Evolutionary conservation across 2,797 vertebrate species (phyloP).

Genomic region (Sternarchorhynchus goeldii): DNA sequence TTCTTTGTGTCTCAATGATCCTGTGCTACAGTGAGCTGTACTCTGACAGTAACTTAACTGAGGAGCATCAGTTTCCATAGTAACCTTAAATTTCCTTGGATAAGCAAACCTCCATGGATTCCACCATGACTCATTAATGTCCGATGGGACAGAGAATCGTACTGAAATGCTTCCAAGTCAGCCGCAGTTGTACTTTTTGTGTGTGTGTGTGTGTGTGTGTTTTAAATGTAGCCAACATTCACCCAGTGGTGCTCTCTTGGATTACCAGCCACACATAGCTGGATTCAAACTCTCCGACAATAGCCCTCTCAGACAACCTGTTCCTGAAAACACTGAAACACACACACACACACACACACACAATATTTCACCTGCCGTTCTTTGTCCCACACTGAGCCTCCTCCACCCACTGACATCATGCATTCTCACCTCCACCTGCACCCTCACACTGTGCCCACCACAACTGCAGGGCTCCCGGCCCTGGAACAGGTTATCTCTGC

Average conservation of each 20-base stretch:
- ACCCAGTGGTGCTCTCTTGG: too few relatives aligned
- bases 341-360: background rate
- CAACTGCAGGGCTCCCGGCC: slow-evolving; percentile 39
- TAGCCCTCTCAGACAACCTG: too few relatives aligned
- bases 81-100: too few relatives aligned
- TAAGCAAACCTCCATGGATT: background rate
- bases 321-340: too few relatives aligned
- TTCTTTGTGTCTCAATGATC: background rate
- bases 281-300: too few relatives aligned
- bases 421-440: slow-evolving; percentile 3
- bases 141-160: too few relatives aligned
- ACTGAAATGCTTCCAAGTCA: too few relatives aligned
- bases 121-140: background rate
- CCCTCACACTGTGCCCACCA: slow-evolving; percentile 10
- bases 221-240: too few relatives aligned
- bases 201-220: too few relatives aligned
- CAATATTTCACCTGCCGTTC: background rate
- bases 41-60: background rate
- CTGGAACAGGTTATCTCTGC: slow-evolving; percentile 46
- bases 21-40: background rate
- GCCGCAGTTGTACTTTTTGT: too few relatives aligned
- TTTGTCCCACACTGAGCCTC: slow-evolving; percentile 3
- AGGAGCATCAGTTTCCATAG: background rate
- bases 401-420: background rate
- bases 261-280: too few relatives aligned